Evolutionary conservation across 2,113 vertebrate species (phyloP).

Genomic region (Paralichthys olivaceus): DNA sequence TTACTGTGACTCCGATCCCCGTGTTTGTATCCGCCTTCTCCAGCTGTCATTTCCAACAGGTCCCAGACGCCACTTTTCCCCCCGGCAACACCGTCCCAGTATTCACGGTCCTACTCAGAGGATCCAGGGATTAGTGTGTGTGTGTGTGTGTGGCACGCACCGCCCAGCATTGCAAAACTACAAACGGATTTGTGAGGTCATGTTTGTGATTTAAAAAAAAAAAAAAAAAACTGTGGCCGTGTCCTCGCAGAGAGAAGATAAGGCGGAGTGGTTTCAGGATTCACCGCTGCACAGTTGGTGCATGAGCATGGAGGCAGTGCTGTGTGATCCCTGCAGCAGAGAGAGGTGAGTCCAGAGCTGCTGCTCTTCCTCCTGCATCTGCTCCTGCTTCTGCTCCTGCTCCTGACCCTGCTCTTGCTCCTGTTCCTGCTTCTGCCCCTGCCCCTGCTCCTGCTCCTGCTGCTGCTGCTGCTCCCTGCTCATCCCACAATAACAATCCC

Average conservation of each 20-base stretch:
- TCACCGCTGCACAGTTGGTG: background rate
- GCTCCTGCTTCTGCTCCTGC: too few species aligned
- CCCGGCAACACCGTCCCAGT: slow-evolving; percentile 76
- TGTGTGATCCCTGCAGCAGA: background rate
- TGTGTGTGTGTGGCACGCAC: slow-evolving; percentile 32
- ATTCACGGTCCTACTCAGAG: slow-evolving; percentile 71
- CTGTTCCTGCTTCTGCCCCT: too few species aligned
- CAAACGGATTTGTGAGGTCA: slow-evolving; percentile 55
- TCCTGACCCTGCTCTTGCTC: too few species aligned
- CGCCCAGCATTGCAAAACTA: slow-evolving; percentile 41
- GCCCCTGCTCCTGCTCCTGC: too few species aligned
- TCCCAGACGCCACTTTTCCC: slow-evolving; percentile 76
- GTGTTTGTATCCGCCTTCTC: slow-evolving; percentile 71
- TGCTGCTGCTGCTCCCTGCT: too few species aligned
- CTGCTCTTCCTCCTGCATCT: too few species aligned
- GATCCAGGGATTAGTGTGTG: slow-evolving; percentile 78
- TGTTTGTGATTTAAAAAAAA: slow-evolving; percentile 45
- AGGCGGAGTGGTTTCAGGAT: background rate
- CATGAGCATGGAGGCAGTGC: background rate
- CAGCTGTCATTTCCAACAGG: slow-evolving; percentile 84
- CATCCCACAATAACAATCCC: too few species aligned
- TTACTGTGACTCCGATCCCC: slow-evolving; percentile 53
- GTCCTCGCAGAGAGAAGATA: slow-evolving; percentile 2
- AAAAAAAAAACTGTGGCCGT: slow-evolving; percentile 10
- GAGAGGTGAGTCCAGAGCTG: background rate